A percentile compares a stretch with the other conserved stretches of the same genome.
Conservation (phyloP, 1,140 invertebrate genomes). For the Aphelinus atriplicis region DNA sequence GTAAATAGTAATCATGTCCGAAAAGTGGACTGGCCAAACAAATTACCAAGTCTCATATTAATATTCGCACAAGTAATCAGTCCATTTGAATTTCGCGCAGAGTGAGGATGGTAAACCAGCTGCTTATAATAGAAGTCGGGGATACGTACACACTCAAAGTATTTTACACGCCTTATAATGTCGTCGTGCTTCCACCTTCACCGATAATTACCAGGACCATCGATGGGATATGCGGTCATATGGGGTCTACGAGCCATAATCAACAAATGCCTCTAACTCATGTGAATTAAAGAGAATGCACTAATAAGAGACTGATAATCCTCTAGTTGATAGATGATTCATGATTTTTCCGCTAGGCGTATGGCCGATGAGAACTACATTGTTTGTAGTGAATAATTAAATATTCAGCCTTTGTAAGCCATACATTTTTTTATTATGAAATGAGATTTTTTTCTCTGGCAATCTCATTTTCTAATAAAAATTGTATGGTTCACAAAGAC, state of each 20-base stretch:
- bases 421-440: too few species aligned
- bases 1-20: constrained; percentile 1
- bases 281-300: neutral
- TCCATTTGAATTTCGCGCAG: constrained; percentile 8
- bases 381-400: too few species aligned
- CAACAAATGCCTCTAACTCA: constrained; percentile 16
- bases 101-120: constrained; percentile 15
- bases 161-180: constrained; percentile 28
- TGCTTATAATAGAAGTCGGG: constrained; percentile 3
- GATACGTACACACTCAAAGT: neutral
- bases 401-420: too few species aligned
- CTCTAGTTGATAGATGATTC: too few species aligned
- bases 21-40: neutral
- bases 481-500: too few species aligned
- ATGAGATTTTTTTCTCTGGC: too few species aligned
- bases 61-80: constrained; percentile 18
- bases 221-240: constrained; percentile 31
- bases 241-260: neutral
- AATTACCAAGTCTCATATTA: constrained; percentile 10
- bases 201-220: constrained; percentile 1
- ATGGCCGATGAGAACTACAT: too few species aligned
- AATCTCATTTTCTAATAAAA: too few species aligned
- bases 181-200: constrained; percentile 21
- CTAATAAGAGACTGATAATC: neutral
- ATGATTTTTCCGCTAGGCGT: too few species aligned